These are phyloP conservation scores for Pelagia noctiluca DNA, from an alignment of 30 jellyfish, hydroid and myxozoan genomes.

Conservation along the genomic window DNA sequence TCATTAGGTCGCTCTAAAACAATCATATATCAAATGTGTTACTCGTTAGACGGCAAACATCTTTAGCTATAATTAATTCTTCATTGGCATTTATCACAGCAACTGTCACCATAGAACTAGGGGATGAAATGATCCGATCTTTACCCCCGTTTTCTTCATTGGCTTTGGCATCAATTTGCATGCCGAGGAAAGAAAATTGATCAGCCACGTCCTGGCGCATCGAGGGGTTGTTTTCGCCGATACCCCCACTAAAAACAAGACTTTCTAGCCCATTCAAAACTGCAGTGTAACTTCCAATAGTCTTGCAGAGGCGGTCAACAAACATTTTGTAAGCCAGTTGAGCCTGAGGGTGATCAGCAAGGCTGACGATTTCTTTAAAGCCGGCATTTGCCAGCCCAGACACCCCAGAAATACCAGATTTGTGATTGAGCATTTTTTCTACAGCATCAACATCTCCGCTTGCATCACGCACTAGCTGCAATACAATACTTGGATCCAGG, in stretches of 20 bases:
- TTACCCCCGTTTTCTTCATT: constrained; percentile 12
- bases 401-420: constrained; percentile 79
- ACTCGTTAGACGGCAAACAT: constrained; percentile 25
- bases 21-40: constrained; percentile 49
- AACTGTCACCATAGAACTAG: constrained; percentile 29
- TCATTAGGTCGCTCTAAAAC: too few species aligned
- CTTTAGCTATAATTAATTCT: constrained; percentile 68
- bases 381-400: constrained; percentile 54
- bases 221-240: constrained; percentile 77
- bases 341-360: constrained; percentile 64
- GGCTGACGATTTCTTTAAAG: constrained; percentile 33
- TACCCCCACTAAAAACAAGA: constrained; percentile 86
- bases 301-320: constrained; percentile 63
- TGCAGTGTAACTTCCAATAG: constrained; percentile 70
- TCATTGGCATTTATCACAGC: constrained; percentile 74
- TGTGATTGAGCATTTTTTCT: constrained; percentile 52
- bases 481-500: constrained; percentile 82
- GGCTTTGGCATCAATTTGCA: constrained; percentile 33
- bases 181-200: constrained; percentile 53
- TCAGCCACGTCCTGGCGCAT: constrained; percentile 57
- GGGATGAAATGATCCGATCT: constrained; percentile 50
- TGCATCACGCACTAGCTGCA: constrained; percentile 61
- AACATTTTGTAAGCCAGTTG: constrained; percentile 61
- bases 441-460: constrained; percentile 59
- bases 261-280: constrained; percentile 76